Conservation (phyloP, 2,797 vertebrate genomes). For the Aulostomus chinensis region DNA sequence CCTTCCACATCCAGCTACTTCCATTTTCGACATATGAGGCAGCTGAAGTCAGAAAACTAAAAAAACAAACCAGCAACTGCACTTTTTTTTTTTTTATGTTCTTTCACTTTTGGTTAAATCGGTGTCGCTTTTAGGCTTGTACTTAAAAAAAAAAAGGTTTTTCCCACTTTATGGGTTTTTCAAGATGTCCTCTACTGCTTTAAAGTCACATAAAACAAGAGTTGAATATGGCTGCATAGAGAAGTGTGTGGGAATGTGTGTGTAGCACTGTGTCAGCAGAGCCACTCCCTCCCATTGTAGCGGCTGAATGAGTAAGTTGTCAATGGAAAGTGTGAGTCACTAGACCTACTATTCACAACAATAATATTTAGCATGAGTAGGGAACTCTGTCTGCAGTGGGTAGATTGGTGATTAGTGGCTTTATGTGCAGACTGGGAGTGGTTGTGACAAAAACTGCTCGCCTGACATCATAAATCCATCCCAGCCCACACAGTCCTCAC, state of each 20-base stretch:
- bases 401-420: conserved; percentile 65
- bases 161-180: too few species aligned
- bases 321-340: conserved; percentile 70
- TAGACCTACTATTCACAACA: conserved; percentile 64
- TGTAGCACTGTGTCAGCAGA: conserved; percentile 34
- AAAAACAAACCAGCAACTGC: not conserved
- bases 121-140: not conserved
- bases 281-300: conserved; percentile 67
- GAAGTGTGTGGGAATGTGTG: conserved; percentile 51
- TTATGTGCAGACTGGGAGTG: conserved; percentile 67
- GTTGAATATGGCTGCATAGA: conserved; percentile 17
- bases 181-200: too few species aligned
- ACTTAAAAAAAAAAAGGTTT: too few species aligned
- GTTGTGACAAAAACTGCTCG: conserved; percentile 47
- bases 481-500: conserved; percentile 54
- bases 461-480: conserved; percentile 67
- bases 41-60: too few species aligned
- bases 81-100: not conserved
- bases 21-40: too few species aligned
- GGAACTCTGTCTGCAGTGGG: conserved; percentile 26
- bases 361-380: conserved; percentile 64
- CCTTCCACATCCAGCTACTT: too few species aligned
- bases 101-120: not conserved
- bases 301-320: conserved; percentile 62
- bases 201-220: too few species aligned